Base-by-base conservation (phyloP, 2,888 invertebrate genomes). In the Calliopum simillimum region DNA sequence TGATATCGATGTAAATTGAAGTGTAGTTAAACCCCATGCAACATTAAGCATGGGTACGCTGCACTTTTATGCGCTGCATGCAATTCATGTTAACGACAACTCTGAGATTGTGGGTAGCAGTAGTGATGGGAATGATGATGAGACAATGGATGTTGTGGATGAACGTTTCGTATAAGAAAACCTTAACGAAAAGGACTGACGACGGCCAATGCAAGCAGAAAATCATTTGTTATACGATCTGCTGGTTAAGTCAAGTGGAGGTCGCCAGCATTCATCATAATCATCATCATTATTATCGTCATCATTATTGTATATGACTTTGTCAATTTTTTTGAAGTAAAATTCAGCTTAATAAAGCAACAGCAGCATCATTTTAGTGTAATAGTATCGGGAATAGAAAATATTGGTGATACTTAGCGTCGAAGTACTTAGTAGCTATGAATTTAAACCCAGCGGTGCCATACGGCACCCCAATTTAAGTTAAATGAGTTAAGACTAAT, bases 121-220 rank as follows among this genome's bases (percentile, higher is more conserved):
- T 21, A 56, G 65, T 49, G 65, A 71, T 58, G 67, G 71, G 33
- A 58, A 71, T 66, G 43, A 67, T 68, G 70, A 67, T 68, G 62
- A 65, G 71, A 69, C 69, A 56, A 56, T 65, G 64, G 49, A 8
- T 43, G 55, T 12, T 47, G 71, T 58, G n/a, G 25, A 25, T 41
- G 51, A 6, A 25, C 16, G 43, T 41, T 41, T n/a, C n/a, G n/a
- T 53, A 19, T 33, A 63, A 64, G 51, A 41, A 64, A 64, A 21
- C 49, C 33, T 25, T 33, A n/a, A 59, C 47, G 67, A 59, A 59
- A 67, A 67, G 67, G 21, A 14, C 51, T 49, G 44, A 33, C 33
- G 33, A 6, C 16, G 47, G 76, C 77, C 75, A 76, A 75, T 72
- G 72, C 56, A 47, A 59, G 58, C 67, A 59, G 67, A 67, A 58